Conservation (phyloP, 2,888 invertebrate genomes). For the Ferrisia virgata region DNA sequence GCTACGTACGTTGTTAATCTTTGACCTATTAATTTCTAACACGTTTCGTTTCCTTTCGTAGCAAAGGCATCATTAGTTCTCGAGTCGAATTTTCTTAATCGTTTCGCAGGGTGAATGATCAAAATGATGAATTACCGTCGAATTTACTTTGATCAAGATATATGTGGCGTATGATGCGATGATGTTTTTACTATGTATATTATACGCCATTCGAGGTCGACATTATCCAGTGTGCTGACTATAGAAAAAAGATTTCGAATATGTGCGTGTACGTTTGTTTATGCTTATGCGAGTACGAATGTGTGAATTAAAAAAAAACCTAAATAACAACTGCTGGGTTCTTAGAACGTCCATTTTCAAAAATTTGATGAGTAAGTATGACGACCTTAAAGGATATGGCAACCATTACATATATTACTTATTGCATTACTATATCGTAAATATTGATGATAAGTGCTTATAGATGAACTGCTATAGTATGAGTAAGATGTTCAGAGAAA, state of each 20-base stretch:
- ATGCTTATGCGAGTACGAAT: too few species aligned
- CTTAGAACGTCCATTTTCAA: not conserved
- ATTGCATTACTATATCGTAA: not conserved
- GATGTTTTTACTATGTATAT: not conserved
- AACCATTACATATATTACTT: too few species aligned
- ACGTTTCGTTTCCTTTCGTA: slow-evolving; percentile 11
- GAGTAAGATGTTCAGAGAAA: not conserved
- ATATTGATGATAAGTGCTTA: not conserved
- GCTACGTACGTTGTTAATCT: slow-evolving; percentile 8
- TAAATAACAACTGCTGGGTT: not conserved
- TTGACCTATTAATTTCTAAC: slow-evolving; percentile 22
- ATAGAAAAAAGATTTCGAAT: not conserved
- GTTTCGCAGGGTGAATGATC: slow-evolving; percentile 3
- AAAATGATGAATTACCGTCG: not conserved
- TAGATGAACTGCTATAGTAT: not conserved
- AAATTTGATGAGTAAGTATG: not conserved
- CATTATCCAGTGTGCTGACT: not conserved
- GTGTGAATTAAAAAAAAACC: not conserved
- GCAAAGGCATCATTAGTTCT: slow-evolving; percentile 3
- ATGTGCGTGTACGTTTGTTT: too few species aligned
- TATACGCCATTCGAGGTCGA: not conserved
- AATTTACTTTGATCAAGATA: not conserved
- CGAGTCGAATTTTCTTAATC: not conserved
- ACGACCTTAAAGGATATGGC: not conserved
- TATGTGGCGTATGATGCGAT: not conserved